Percentiles rank a stretch among this genome's conserved stretches.
phyloP scores from a whole-genome alignment of 2,888 invertebrate species.

The Acanthopleura granulata region DNA sequence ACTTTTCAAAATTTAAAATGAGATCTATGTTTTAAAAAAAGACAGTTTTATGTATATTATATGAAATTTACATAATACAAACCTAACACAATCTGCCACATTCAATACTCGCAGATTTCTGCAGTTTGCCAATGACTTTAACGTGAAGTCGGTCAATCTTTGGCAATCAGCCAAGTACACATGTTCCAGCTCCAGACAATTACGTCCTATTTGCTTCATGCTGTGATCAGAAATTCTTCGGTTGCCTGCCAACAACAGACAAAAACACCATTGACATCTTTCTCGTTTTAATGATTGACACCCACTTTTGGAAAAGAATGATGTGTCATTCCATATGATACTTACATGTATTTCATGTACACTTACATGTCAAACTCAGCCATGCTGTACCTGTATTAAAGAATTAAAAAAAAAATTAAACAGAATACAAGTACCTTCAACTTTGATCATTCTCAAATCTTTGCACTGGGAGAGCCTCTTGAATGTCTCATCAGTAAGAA shows the following conservation, averaged over 20 bases:
- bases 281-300: no score
- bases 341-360: no score
- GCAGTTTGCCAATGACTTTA: constrained; percentile 61
- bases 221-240: constrained; percentile 62
- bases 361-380: no score
- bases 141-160: constrained; percentile 61
- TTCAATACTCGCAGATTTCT: constrained; percentile 65
- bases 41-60: no score
- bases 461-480: constrained; percentile 59
- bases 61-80: constrained; percentile 16
- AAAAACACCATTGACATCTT: no score
- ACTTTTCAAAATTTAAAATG: no score
- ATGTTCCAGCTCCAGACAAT: constrained; percentile 62
- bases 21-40: no score
- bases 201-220: constrained; percentile 60
- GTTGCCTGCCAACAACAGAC: constrained; percentile 48
- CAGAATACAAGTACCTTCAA: constrained; percentile 47
- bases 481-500: constrained; percentile 64
- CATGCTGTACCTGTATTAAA: no score
- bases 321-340: no score
- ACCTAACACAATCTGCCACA: constrained; percentile 69
- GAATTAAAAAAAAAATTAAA: no score
- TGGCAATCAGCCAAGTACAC: constrained; percentile 67
- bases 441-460: constrained; percentile 57
- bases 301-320: no score